phyloP scores from a whole-genome alignment of 2,888 invertebrate genomes.

The Elysia crispata region DNA sequence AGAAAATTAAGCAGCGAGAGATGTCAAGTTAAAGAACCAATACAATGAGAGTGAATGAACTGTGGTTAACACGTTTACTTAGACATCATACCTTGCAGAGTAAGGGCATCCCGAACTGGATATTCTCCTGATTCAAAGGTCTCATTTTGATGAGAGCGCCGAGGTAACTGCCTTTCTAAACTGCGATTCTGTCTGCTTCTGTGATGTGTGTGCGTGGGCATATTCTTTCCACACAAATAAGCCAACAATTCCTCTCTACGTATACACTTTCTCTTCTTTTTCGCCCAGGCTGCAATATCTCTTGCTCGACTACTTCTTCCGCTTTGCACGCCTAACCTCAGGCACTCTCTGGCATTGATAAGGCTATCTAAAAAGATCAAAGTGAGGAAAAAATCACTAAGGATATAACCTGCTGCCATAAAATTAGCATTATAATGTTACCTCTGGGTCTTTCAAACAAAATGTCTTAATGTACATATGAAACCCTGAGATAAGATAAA shows the following conservation, averaged over 20 bases:
- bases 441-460: too few relatives aligned
- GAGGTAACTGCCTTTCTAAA: constrained; percentile 53
- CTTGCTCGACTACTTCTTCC: constrained; percentile 86
- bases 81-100: constrained; percentile 80
- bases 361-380: constrained; percentile 82
- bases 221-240: constrained; percentile 83
- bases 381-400: background rate
- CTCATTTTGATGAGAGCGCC: constrained; percentile 52
- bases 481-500: too few relatives aligned
- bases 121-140: constrained; percentile 82
- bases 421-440: too few relatives aligned
- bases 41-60: too few relatives aligned
- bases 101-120: constrained; percentile 87
- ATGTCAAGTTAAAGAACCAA: background rate
- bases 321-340: constrained; percentile 85
- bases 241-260: constrained; percentile 87
- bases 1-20: too few relatives aligned
- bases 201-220: constrained; percentile 79
- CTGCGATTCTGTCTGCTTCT: constrained; percentile 46
- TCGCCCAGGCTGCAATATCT: constrained; percentile 87
- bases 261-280: constrained; percentile 84
- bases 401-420: background rate
- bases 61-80: background rate
- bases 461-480: too few relatives aligned
- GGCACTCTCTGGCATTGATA: constrained; percentile 84